Base-by-base conservation (phyloP, 53 echinoderm and acorn worm species). In the Astropecten irregularis region DNA sequence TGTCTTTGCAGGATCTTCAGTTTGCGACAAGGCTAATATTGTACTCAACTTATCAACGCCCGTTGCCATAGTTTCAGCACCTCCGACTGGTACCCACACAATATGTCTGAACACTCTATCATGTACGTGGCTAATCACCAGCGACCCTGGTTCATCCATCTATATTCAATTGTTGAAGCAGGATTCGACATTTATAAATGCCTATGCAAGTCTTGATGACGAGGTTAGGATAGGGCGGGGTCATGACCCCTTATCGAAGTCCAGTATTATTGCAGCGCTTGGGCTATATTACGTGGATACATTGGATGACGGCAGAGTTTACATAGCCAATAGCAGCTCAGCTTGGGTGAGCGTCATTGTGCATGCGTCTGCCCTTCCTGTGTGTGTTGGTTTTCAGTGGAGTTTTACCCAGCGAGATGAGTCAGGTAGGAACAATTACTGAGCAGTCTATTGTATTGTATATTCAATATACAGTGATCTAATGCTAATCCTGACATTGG, bases 281-380 rank as follows among this genome's bases (percentile, higher is more conserved):
- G 39, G 20, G 9, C 19, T 71, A 20, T 52, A 18, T 35, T 48
- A 49, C 71, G 21, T 2, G 10, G 18, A 34, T 9, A 30, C 18
- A 10, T 21, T 71, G 21, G 71, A 71, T 13, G 71, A 71, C 52
- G 71, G 71, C 5, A 71, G 71, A 35, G 32, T 22, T 7, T 71
- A 71, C 53, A 52, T 71, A 1, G 53, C 53, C 8, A 50, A 51
- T 21, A 71, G 21, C 52, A 53, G 20, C 71, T 32, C 36, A 35
- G 71, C 71, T 22, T 71, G 71, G 71, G 71, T 71, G 5, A 52
- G 16, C 18, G 30, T 71, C 34, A 33, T 27, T 18, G 71, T 36
- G 36, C 71, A 71, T 13, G 52, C 26, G 29, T 11, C 14, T 3
- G 46, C 27, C n/a, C n/a, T n/a, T 49, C 19, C 25, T 0, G 50